Evolutionary conservation across 2,797 vertebrate genomes (phyloP).

Genomic region (Potorous gilbertii): DNA sequence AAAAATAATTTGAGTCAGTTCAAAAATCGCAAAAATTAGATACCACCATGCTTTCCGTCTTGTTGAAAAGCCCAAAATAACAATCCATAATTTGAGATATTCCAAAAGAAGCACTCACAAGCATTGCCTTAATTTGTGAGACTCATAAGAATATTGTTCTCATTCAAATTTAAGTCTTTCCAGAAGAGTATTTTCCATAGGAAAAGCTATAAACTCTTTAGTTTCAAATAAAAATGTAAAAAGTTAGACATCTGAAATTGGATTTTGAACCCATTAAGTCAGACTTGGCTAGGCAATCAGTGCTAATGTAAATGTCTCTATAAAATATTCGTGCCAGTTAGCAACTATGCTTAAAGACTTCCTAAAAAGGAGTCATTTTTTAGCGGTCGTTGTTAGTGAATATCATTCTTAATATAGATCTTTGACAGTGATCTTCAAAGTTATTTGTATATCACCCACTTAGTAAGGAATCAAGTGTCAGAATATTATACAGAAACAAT

Average conservation of each 20-base stretch:
- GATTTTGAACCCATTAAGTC: neutral
- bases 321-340: neutral
- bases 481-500: neutral
- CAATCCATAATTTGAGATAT: neutral
- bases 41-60: neutral
- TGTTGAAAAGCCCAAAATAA: neutral
- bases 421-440: neutral
- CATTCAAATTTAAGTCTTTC: neutral
- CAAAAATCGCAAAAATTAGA: neutral
- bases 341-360: neutral
- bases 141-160: neutral
- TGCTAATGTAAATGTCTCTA: neutral
- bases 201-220: neutral
- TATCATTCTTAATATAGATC: neutral
- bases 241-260: neutral
- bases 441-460: neutral
- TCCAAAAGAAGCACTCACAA: neutral
- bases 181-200: neutral
- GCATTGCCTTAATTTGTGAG: neutral
- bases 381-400: neutral
- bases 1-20: neutral
- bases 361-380: neutral
- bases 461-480: neutral
- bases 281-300: neutral
- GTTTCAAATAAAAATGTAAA: neutral